Percentiles rank a stretch among this genome's conserved stretches.
Conservation (phyloP, 1,140 invertebrate species). For the Drosophila bocki region DNA sequence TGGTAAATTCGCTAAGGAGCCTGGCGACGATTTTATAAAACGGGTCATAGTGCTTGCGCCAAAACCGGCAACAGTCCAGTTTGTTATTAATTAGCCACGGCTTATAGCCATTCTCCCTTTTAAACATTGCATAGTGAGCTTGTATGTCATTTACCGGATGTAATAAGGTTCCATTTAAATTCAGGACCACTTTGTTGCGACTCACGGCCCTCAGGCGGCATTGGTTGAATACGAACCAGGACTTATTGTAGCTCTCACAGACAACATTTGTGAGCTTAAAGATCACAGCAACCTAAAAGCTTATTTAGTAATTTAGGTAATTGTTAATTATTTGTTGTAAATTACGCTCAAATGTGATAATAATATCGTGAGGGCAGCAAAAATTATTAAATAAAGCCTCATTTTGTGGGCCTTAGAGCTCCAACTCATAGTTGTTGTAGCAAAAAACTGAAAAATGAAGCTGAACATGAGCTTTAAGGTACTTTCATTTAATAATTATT, state of each 20-base stretch:
- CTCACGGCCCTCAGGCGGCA: slow-evolving; percentile 10
- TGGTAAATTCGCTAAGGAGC: background rate
- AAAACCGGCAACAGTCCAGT: slow-evolving; percentile 1
- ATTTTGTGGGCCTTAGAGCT: background rate
- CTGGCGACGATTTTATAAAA: background rate
- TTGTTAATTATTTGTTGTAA: background rate
- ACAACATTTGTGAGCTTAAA: slow-evolving; percentile 5
- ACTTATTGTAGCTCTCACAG: slow-evolving; percentile 4
- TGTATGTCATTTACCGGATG: background rate
- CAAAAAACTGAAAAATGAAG: background rate
- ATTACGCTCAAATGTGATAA: background rate
- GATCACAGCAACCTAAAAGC: background rate
- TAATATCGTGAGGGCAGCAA: background rate
- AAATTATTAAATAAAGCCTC: background rate
- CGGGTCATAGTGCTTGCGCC: background rate
- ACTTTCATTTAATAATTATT: background rate
- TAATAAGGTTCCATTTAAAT: slow-evolving; percentile 15
- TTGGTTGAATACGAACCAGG: slow-evolving; percentile 6
- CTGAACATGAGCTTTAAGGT: background rate
- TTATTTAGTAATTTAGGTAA: background rate
- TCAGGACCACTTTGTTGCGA: slow-evolving; percentile 3
- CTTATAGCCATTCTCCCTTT: slow-evolving; percentile 25
- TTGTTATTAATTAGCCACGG: slow-evolving; percentile 2
- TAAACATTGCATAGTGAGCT: slow-evolving; percentile 7
- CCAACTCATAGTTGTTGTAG: background rate